phyloP scores from a whole-genome alignment of 1,140 invertebrate species.

The Drosophila pseudoananassae region DNA sequence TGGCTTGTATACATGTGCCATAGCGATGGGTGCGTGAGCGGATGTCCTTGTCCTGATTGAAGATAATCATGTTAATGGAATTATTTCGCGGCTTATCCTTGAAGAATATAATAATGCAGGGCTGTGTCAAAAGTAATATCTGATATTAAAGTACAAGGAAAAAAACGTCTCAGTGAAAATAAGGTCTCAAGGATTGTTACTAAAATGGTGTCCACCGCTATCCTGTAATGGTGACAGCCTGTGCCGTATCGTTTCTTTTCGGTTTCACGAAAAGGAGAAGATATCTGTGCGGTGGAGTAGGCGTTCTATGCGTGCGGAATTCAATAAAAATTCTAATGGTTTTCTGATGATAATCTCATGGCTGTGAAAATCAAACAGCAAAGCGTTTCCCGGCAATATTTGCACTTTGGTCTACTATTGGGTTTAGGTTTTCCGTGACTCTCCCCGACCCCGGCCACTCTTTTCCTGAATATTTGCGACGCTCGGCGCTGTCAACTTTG shows the following conservation, averaged over 20 bases:
- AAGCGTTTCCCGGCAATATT: slow-evolving; percentile 66
- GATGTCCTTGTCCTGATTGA: slow-evolving; percentile 23
- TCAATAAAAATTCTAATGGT: slow-evolving; percentile 83
- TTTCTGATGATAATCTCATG: slow-evolving; percentile 82
- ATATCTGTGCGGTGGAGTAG: slow-evolving; percentile 11
- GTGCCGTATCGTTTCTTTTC: slow-evolving; percentile 19
- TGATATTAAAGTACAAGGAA: neutral
- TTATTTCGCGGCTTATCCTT: neutral
- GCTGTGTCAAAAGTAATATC: neutral
- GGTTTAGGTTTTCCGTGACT: slow-evolving; percentile 40
- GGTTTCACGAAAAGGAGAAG: neutral
- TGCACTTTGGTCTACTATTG: slow-evolving; percentile 64
- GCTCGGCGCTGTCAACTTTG: slow-evolving; percentile 73
- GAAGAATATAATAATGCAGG: neutral
- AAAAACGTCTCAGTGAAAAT: neutral
- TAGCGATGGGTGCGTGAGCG: slow-evolving; percentile 43
- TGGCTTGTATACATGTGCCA: slow-evolving; percentile 22
- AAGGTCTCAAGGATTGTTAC: neutral
- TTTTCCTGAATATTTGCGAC: slow-evolving; percentile 67
- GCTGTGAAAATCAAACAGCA: slow-evolving; percentile 77
- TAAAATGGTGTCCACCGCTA: slow-evolving; percentile 17
- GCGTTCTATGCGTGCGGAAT: slow-evolving; percentile 69
- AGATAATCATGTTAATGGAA: slow-evolving; percentile 33
- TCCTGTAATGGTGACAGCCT: slow-evolving; percentile 33
- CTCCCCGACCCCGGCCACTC: neutral